Conservation (phyloP, 2,113 vertebrate species). For the Cervus canadensis region DNA sequence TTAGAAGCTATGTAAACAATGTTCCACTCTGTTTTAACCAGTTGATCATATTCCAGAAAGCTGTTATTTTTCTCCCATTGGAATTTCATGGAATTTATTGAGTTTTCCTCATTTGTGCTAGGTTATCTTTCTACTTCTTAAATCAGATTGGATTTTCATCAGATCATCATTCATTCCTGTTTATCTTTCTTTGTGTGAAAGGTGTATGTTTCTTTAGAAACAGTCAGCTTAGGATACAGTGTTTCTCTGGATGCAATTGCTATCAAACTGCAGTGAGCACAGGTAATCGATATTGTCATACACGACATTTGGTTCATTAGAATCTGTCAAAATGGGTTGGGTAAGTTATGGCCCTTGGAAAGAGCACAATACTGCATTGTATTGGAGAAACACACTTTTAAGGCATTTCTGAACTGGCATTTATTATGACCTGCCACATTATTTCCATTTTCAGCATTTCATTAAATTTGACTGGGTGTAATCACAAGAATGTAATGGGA, state of each 20-base stretch:
- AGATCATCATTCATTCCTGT: not conserved
- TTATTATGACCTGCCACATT: slow-evolving; percentile 6
- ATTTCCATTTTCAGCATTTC: slow-evolving; percentile 38
- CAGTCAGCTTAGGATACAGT: not conserved
- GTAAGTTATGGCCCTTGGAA: not conserved
- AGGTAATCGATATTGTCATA: slow-evolving; percentile 36
- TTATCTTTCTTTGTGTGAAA: not conserved
- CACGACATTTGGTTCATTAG: slow-evolving; percentile 3
- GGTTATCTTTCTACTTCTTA: not conserved
- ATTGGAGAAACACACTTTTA: not conserved
- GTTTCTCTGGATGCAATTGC: not conserved
- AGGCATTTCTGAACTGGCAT: not conserved
- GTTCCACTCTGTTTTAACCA: not conserved
- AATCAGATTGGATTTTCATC: not conserved
- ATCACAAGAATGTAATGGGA: not conserved
- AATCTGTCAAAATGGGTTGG: not conserved
- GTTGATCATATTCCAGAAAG: not conserved
- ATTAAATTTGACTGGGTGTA: slow-evolving; percentile 20
- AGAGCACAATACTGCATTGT: slow-evolving; percentile 11
- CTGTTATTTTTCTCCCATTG: not conserved
- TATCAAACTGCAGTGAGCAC: not conserved
- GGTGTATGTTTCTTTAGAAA: slow-evolving; percentile 4
- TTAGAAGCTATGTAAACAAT: not conserved
- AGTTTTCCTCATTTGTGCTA: slow-evolving; percentile 41
- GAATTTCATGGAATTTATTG: slow-evolving; percentile 27